phyloP scores from a whole-genome alignment of 2,797 vertebrate species.

The Serranus cabrilla region DNA sequence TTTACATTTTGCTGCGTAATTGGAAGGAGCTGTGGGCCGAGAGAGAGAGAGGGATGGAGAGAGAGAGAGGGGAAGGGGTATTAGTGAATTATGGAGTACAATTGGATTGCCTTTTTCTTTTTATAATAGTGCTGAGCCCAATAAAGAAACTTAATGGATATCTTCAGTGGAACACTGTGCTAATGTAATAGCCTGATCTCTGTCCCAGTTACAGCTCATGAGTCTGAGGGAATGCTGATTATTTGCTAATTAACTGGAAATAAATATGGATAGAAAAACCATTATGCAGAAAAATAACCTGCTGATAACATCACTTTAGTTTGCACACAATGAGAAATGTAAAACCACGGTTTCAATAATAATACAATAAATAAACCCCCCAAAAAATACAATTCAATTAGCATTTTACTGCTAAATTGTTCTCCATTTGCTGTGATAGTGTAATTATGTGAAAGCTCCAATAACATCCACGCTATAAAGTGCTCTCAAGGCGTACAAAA shows the following conservation, averaged over 20 bases:
- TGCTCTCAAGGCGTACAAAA: neutral
- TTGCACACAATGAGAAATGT: conserved; percentile 9
- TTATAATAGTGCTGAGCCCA: conserved; percentile 52
- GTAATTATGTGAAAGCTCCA: conserved; percentile 16
- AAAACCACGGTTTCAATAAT: conserved; percentile 13
- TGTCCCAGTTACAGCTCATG: conserved; percentile 59
- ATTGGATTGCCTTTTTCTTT: conserved; percentile 52
- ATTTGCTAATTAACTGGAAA: conserved; percentile 65
- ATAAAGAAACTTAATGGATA: conserved; percentile 64
- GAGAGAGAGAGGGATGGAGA: neutral
- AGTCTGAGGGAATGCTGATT: conserved; percentile 60
- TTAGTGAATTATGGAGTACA: conserved; percentile 60
- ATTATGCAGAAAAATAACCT: conserved; percentile 32
- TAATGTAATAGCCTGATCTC: conserved; percentile 58
- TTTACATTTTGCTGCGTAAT: conserved; percentile 42
- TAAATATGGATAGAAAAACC: conserved; percentile 56
- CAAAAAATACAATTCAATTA: conserved; percentile 3
- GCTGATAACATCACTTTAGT: conserved; percentile 14
- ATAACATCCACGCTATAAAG: neutral
- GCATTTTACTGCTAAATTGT: neutral
- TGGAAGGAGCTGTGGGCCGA: conserved; percentile 20
- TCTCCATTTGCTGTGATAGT: conserved; percentile 3
- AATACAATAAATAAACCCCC: neutral
- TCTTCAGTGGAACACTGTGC: conserved; percentile 43
- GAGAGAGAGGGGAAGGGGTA: neutral